Evolutionary conservation across 2,888 invertebrate genomes (phyloP).

Genomic region (Drosophila dives): DNA sequence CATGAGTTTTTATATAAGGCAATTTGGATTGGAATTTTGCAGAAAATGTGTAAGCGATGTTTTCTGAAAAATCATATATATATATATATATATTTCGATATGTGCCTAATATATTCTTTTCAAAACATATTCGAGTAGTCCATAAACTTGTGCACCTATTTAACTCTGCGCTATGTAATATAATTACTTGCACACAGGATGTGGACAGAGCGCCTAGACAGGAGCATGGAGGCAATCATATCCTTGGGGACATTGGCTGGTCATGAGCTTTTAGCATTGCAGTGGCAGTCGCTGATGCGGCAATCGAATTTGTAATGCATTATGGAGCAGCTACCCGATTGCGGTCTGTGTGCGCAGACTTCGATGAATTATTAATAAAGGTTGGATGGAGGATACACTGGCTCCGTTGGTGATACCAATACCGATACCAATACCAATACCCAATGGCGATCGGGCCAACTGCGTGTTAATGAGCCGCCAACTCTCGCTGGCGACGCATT

Average conservation of each 20-base stretch:
- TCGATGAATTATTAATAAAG: slow-evolving; percentile 75
- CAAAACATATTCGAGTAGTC: background rate
- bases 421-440: slow-evolving; percentile 23
- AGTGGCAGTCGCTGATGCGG: slow-evolving; percentile 12
- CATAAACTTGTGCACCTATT: background rate
- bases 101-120: background rate
- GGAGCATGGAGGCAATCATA: slow-evolving; percentile 3
- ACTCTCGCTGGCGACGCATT: slow-evolving; percentile 68
- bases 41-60: background rate
- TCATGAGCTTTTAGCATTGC: background rate
- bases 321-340: slow-evolving; percentile 62
- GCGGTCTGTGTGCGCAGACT: slow-evolving; percentile 36
- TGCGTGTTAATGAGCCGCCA: slow-evolving; percentile 77
- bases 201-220: slow-evolving; percentile 15
- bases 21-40: background rate
- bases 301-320: slow-evolving; percentile 74
- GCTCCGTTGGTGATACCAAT: slow-evolving; percentile 13
- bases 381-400: slow-evolving; percentile 17
- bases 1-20: slow-evolving; percentile 19
- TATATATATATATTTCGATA: background rate
- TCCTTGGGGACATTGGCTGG: slow-evolving; percentile 32
- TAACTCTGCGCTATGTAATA: slow-evolving; percentile 12
- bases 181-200: slow-evolving; percentile 51
- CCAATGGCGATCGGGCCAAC: slow-evolving; percentile 49
- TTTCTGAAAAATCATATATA: background rate